Evolutionary conservation across 2,113 vertebrate species (phyloP).

Genomic region (Pelodiscus sinensis): DNA sequence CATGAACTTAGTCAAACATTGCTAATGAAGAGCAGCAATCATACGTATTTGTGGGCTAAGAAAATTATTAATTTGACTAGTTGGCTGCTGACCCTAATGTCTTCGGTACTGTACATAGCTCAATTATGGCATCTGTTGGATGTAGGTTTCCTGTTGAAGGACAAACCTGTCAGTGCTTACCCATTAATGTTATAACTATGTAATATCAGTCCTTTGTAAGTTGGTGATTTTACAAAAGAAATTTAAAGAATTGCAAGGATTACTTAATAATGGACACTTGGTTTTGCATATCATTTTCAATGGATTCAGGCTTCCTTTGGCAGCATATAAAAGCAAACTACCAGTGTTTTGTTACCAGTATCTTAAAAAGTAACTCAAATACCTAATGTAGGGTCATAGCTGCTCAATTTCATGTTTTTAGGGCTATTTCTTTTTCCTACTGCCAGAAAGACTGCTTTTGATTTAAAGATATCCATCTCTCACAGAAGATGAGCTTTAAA

Average conservation of each 20-base stretch:
- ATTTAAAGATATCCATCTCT: slow-evolving; percentile 31
- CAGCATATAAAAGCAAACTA: slow-evolving; percentile 56
- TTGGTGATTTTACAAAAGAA: too few relatives aligned
- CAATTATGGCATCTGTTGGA: not conserved
- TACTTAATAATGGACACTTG: slow-evolving; percentile 1
- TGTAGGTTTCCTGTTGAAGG: not conserved
- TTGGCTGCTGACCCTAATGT: not conserved
- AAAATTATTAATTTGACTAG: not conserved
- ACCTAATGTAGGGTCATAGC: slow-evolving; percentile 41
- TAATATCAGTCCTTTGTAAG: slow-evolving; percentile 5
- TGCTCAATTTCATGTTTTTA: slow-evolving; percentile 32
- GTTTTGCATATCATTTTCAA: slow-evolving; percentile 29
- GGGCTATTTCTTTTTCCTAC: not conserved
- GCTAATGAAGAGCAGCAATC: not conserved
- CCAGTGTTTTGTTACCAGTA: slow-evolving; percentile 11
- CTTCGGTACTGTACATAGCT: not conserved
- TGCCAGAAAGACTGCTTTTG: slow-evolving; percentile 26
- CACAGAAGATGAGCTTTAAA: slow-evolving; percentile 9
- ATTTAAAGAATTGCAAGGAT: not conserved
- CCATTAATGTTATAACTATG: not conserved
- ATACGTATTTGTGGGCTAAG: not conserved
- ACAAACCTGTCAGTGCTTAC: not conserved
- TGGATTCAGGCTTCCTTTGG: slow-evolving; percentile 33
- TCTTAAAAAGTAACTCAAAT: slow-evolving; percentile 52
- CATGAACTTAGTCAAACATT: not conserved